Evolutionary conservation across 2,113 vertebrate genomes (phyloP).

Genomic region (Hystrix brachyura): DNA sequence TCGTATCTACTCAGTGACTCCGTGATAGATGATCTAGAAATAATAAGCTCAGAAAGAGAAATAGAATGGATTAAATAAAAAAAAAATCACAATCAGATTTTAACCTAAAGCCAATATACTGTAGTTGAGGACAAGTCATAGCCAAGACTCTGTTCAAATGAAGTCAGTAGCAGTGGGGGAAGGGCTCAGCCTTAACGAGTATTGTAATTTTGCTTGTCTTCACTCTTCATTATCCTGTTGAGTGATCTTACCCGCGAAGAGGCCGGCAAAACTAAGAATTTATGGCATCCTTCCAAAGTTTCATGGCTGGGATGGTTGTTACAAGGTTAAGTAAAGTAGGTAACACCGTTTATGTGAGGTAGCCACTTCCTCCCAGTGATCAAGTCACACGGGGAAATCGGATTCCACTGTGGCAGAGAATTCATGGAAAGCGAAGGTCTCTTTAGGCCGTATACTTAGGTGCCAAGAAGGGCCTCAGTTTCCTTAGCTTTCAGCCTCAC

Average conservation of each 20-base stretch:
- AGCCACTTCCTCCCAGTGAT: background rate
- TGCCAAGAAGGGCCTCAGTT: background rate
- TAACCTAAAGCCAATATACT: constrained; percentile 20
- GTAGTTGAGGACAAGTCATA: constrained; percentile 2
- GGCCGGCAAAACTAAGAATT: background rate
- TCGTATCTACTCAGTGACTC: background rate
- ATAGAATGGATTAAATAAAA: constrained; percentile 39
- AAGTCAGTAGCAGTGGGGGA: background rate
- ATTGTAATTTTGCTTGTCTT: background rate
- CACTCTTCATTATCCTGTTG: background rate
- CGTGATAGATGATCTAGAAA: background rate
- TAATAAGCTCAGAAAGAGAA: background rate
- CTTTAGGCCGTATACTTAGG: background rate
- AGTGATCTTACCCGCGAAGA: constrained; percentile 2
- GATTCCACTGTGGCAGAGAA: background rate
- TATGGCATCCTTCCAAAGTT: background rate
- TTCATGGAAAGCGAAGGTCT: background rate
- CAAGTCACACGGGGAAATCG: background rate
- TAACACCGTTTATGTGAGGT: background rate
- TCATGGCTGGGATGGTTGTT: background rate
- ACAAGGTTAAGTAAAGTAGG: background rate
- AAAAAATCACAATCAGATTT: background rate
- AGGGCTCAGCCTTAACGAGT: background rate
- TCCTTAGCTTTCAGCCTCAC: background rate
- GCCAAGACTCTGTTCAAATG: background rate